Percentiles rank a stretch among this genome's conserved stretches.
These are phyloP conservation scores for Aurelia sp. DNA, from an alignment of 30 jellyfish, hydroid and myxozoan genomes.

Conservation along the genomic window DNA sequence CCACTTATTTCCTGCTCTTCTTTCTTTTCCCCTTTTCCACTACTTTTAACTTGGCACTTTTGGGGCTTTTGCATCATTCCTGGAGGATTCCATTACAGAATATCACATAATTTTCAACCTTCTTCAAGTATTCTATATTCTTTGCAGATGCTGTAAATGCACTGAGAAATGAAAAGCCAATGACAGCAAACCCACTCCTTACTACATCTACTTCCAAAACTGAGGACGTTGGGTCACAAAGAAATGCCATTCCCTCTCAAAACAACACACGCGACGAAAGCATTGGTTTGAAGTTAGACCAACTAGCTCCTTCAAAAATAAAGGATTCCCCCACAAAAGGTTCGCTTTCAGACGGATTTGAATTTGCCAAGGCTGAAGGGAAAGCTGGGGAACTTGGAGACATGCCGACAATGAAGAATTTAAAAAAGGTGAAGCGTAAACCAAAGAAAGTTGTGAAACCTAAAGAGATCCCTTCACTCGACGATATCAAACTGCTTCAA, in stretches of 20 bases:
- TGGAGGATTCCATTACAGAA: too few species aligned
- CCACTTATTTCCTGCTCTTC: too few species aligned
- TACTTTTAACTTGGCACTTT: too few species aligned
- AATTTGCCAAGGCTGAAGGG: not conserved
- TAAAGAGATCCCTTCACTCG: constrained; percentile 40
- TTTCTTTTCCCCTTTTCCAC: too few species aligned
- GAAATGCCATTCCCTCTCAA: not conserved
- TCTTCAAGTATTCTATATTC: too few species aligned
- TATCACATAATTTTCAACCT: too few species aligned
- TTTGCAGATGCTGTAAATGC: too few species aligned
- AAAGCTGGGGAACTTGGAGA: constrained; percentile 1
- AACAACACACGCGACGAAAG: not conserved
- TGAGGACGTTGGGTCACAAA: not conserved
- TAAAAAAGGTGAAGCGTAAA: not conserved
- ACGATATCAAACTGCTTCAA: constrained; percentile 38
- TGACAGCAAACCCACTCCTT: too few species aligned
- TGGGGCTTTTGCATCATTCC: too few species aligned
- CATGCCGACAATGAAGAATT: not conserved
- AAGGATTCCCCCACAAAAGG: not conserved
- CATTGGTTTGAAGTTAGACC: not conserved
- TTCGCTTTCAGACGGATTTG: not conserved
- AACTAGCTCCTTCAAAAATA: not conserved
- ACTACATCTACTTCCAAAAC: too few species aligned
- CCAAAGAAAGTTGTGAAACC: not conserved
- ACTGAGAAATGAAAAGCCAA: too few species aligned